Percentiles rank a stretch among this genome's conserved stretches.
Evolutionary conservation across 2,797 vertebrate species (phyloP).

Genomic region (Sebastes nivosus): DNA sequence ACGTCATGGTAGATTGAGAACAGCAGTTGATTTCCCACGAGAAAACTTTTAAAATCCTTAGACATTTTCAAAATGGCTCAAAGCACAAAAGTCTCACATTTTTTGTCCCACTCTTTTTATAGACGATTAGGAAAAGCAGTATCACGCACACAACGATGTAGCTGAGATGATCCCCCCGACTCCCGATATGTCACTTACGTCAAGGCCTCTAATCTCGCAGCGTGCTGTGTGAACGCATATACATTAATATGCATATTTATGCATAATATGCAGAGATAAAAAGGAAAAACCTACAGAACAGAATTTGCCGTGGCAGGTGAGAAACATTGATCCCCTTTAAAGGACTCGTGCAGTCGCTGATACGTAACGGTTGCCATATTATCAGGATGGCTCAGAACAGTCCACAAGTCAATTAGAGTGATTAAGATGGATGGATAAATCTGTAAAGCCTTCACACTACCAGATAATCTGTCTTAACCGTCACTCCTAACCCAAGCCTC

Average conservation of each 20-base stretch:
- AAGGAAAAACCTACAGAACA: not conserved
- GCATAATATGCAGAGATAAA: constrained; percentile 26
- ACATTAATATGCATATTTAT: constrained; percentile 30
- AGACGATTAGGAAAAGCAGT: constrained; percentile 7
- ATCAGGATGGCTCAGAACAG: constrained; percentile 39
- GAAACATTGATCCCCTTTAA: constrained; percentile 33
- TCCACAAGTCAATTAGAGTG: constrained; percentile 57
- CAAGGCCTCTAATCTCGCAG: constrained; percentile 44
- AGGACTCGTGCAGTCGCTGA: not conserved
- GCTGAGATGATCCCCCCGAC: constrained; percentile 32
- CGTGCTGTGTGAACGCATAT: constrained; percentile 9
- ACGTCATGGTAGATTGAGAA: constrained; percentile 28
- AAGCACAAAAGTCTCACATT: not conserved
- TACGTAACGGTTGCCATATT: constrained; percentile 20
- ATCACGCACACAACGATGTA: not conserved
- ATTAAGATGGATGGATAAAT: constrained; percentile 66
- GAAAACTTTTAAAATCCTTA: constrained; percentile 8
- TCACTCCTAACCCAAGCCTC: constrained; percentile 29
- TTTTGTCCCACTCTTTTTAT: not conserved
- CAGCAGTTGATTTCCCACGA: constrained; percentile 6
- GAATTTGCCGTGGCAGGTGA: constrained; percentile 36
- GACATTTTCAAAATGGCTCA: not conserved
- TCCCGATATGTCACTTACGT: constrained; percentile 15
- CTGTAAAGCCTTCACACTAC: constrained; percentile 56
- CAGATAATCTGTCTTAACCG: constrained; percentile 58